These are phyloP conservation scores for Pollachius pollachius DNA, from an alignment of 2,113 vertebrate species.

Conservation along the genomic window DNA sequence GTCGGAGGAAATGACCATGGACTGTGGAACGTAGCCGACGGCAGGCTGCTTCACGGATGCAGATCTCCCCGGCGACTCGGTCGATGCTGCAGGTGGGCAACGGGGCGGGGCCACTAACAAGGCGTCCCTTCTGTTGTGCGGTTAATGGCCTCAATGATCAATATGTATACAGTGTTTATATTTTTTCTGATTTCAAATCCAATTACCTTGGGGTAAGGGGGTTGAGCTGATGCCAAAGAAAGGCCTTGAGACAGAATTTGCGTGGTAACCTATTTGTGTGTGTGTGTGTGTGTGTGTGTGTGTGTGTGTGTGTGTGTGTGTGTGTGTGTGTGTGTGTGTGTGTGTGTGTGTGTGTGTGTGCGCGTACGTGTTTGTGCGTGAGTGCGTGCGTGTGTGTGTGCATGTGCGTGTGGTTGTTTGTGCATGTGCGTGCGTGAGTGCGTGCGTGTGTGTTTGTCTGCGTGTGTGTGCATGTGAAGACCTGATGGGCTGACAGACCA, in stretches of 20 bases:
- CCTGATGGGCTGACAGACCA: conserved; percentile 31
- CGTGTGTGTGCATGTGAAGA: conserved; percentile 17
- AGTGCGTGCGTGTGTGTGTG: background rate
- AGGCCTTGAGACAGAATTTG: background rate
- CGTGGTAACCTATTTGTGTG: conserved; percentile 17
- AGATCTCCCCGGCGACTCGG: background rate
- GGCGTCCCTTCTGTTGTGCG: conserved; percentile 39
- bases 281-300: conserved; percentile 6
- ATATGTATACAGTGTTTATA: conserved; percentile 32
- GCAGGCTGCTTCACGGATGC: background rate
- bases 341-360: background rate
- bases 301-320: background rate
- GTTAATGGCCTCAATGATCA: conserved; percentile 54
- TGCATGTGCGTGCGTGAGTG: background rate
- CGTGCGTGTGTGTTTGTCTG: conserved; percentile 10
- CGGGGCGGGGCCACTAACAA: background rate
- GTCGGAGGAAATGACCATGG: no score
- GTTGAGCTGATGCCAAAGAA: background rate
- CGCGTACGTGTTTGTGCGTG: background rate
- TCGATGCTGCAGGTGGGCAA: background rate
- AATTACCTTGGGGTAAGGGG: conserved; percentile 37
- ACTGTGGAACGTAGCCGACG: no score
- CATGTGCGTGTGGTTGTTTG: background rate
- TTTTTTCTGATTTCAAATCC: conserved; percentile 54
- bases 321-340: conserved; percentile 1